These are phyloP conservation scores for Lycia hirtaria DNA, from an alignment of 2,888 invertebrate genomes.

Conservation along the genomic window DNA sequence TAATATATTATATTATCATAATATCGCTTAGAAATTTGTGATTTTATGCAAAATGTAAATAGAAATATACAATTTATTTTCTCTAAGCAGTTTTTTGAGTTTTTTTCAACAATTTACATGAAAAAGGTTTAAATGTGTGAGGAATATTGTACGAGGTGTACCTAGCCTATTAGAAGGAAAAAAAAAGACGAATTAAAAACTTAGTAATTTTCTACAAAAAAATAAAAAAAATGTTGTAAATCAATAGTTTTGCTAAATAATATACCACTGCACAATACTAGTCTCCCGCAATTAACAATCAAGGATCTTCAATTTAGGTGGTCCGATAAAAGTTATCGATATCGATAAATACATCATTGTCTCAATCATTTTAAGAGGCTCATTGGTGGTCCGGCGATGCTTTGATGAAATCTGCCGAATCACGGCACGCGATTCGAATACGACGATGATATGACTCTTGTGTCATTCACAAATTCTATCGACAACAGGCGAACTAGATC, in stretches of 20 bases:
- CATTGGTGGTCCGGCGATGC: conserved; percentile 80
- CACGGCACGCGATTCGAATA: conserved; percentile 83
- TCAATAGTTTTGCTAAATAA: background rate
- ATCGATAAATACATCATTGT: conserved; percentile 44
- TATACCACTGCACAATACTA: background rate
- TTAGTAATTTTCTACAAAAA: background rate
- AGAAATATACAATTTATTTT: too few species aligned
- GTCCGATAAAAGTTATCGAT: conserved; percentile 49
- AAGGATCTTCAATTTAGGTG: conserved; percentile 22
- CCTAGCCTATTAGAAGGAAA: too few species aligned
- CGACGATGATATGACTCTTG: conserved; percentile 81
- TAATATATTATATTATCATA: too few species aligned
- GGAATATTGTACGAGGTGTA: too few species aligned
- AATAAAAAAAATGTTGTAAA: background rate
- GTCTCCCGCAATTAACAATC: conserved; percentile 16
- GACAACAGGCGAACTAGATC: background rate
- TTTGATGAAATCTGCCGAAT: conserved; percentile 81
- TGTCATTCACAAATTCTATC: conserved; percentile 44
- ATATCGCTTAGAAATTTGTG: too few species aligned
- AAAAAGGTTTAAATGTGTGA: too few species aligned
- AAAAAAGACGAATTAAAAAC: background rate
- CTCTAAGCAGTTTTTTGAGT: too few species aligned
- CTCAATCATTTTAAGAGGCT: conserved; percentile 59
- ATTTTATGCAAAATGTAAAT: too few species aligned
- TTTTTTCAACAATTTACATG: too few species aligned